Percentiles rank a stretch among this genome's conserved stretches.
These are phyloP conservation scores for Lathamus discolor DNA, from an alignment of 2,113 vertebrate species.

Conservation along the genomic window DNA sequence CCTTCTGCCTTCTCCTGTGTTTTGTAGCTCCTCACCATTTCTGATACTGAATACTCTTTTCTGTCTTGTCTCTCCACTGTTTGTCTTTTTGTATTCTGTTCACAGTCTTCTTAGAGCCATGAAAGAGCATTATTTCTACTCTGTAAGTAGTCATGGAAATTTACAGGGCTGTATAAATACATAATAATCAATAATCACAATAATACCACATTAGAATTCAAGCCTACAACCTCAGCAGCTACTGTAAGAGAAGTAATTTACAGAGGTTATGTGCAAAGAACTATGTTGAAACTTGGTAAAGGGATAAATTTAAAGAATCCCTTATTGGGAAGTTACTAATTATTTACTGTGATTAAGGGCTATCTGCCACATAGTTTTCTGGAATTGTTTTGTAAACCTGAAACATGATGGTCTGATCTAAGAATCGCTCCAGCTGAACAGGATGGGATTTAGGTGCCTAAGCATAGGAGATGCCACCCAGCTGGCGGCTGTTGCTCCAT, in stretches of 20 bases:
- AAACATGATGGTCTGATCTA: background rate
- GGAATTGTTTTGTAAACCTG: background rate
- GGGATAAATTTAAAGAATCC: background rate
- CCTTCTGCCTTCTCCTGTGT: background rate
- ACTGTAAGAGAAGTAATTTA: slow-evolving; percentile 4
- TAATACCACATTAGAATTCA: slow-evolving; percentile 24
- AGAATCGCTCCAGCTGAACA: background rate
- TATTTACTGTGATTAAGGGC: background rate
- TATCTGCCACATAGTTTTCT: background rate
- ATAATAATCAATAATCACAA: slow-evolving; percentile 56
- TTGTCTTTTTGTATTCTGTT: background rate
- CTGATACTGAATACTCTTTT: background rate
- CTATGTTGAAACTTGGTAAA: background rate
- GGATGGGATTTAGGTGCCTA: background rate
- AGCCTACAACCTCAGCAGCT: background rate
- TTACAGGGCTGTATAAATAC: slow-evolving; percentile 26
- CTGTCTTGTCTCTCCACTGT: background rate
- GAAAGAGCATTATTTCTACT: background rate
- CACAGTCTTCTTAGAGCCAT: background rate
- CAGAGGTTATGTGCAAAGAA: background rate
- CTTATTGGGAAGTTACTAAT: background rate
- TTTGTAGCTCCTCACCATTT: background rate
- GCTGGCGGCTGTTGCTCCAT: fast-evolving
- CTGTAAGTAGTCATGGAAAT: background rate
- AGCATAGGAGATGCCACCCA: too few relatives aligned